Conservation (phyloP, 2,113 vertebrate species). For the Vimba vimba region DNA sequence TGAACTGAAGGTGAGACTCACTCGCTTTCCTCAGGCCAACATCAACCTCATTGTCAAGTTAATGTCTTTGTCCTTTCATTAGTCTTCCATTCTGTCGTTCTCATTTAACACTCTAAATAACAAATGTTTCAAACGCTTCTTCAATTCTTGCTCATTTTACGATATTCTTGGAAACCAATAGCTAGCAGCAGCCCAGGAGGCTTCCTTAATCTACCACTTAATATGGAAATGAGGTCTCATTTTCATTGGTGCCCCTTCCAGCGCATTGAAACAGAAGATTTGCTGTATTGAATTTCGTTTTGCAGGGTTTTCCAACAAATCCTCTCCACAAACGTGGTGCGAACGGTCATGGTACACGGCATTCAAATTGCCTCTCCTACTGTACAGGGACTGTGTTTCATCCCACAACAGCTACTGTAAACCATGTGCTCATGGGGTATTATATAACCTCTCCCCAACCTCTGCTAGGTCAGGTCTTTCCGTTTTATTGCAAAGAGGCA, state of each 20-base stretch:
- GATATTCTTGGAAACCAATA: slow-evolving; percentile 28
- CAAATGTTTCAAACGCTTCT: neutral
- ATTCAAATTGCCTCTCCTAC: neutral
- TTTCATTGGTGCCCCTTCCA: slow-evolving; percentile 54
- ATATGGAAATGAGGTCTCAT: slow-evolving; percentile 62
- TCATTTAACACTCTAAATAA: slow-evolving; percentile 27
- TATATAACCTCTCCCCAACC: slow-evolving; percentile 23
- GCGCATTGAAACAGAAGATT: slow-evolving; percentile 54
- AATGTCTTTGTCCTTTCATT: slow-evolving; percentile 55
- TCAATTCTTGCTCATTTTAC: slow-evolving; percentile 21
- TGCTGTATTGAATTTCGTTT: slow-evolving; percentile 60
- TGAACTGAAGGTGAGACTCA: slow-evolving; percentile 50
- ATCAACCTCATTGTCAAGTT: slow-evolving; percentile 20
- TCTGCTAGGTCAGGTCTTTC: slow-evolving; percentile 28
- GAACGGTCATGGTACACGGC: neutral
- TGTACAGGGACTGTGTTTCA: slow-evolving; percentile 12
- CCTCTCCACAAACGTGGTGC: slow-evolving; percentile 28
- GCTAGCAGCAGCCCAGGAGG: slow-evolving; percentile 46
- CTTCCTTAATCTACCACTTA: slow-evolving; percentile 59
- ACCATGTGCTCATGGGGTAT: neutral
- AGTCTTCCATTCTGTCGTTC: neutral
- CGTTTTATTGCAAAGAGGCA: neutral
- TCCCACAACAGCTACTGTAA: slow-evolving; percentile 3
- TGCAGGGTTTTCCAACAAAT: slow-evolving; percentile 58
- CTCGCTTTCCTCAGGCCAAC: slow-evolving; percentile 33